These are phyloP conservation scores for Amphiprion percula DNA, from an alignment of 2,113 vertebrate genomes.

Conservation along the genomic window DNA sequence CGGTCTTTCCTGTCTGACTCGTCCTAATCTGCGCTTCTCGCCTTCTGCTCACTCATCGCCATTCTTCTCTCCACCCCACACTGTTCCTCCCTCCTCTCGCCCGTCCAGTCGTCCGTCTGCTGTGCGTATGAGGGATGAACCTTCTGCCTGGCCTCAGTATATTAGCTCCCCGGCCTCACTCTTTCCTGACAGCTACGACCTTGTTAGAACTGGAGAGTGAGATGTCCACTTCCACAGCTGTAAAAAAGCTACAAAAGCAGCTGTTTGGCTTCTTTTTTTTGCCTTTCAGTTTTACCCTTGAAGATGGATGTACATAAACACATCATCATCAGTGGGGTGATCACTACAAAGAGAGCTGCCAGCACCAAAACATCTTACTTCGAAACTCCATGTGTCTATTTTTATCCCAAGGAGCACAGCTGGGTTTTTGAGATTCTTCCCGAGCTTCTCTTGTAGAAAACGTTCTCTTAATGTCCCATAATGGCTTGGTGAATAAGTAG, in stretches of 20 bases:
- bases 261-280: conserved; percentile 39
- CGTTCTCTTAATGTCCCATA: conserved; percentile 37
- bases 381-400: conserved; percentile 41
- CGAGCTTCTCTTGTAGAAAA: conserved; percentile 30
- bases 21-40: conserved; percentile 56
- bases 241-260: conserved; percentile 61
- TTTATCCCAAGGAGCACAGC: conserved; percentile 22
- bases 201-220: conserved; percentile 80
- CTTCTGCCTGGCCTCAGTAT: conserved; percentile 72
- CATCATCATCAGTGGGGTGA: conserved; percentile 61
- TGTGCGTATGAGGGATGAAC: conserved; percentile 71
- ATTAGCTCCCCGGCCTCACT: conserved; percentile 71
- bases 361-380: conserved; percentile 53
- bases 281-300: conserved; percentile 65
- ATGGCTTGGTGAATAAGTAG: conserved; percentile 28
- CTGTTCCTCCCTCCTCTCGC: conserved; percentile 35
- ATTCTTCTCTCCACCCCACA: conserved; percentile 50
- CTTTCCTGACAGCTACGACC: conserved; percentile 78
- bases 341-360: conserved; percentile 57
- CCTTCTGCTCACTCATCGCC: conserved; percentile 49
- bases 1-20: conserved; percentile 48
- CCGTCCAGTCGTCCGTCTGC: conserved; percentile 36
- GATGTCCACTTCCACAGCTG: conserved; percentile 72
- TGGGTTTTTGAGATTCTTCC: conserved; percentile 29
- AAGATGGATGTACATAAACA: conserved; percentile 71